phyloP scores from a whole-genome alignment of 1,140 invertebrate genomes.

The Oscheius sp. region DNA sequence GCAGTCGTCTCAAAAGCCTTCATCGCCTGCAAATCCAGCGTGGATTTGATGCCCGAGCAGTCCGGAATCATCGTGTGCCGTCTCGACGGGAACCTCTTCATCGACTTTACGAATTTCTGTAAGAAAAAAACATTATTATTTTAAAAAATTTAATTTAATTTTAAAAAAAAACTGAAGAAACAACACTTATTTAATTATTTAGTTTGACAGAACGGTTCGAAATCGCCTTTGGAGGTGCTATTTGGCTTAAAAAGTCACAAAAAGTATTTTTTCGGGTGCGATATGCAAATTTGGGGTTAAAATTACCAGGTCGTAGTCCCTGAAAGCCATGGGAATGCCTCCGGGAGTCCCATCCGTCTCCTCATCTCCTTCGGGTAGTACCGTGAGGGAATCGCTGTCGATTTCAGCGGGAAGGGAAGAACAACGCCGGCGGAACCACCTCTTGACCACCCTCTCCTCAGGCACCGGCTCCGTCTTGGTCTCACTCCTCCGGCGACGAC shows the following conservation, averaged over 20 bases:
- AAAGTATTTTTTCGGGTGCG: too few relatives aligned
- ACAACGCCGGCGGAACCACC: slow-evolving; percentile 1
- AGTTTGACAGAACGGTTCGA: too few relatives aligned
- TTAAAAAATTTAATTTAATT: too few relatives aligned
- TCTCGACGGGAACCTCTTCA: background rate
- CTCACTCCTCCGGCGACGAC: background rate
- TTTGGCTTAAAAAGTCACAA: too few relatives aligned
- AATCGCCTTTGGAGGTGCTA: too few relatives aligned
- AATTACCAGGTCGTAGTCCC: background rate
- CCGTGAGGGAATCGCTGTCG: background rate
- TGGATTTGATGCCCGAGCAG: background rate
- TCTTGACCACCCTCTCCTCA: background rate
- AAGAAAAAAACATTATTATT: too few relatives aligned
- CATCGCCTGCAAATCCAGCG: background rate
- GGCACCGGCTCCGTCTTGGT: background rate
- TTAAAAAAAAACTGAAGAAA: too few relatives aligned
- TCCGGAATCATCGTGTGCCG: background rate
- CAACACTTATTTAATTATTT: too few relatives aligned
- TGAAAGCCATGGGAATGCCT: slow-evolving; percentile 3
- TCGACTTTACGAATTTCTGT: background rate
- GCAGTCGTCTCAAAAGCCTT: background rate
- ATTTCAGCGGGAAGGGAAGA: background rate
- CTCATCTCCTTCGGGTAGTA: background rate
- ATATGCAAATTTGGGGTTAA: too few relatives aligned
- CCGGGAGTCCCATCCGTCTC: background rate